phyloP scores from a whole-genome alignment of 2,113 vertebrate species.

The Alectura lathami region DNA sequence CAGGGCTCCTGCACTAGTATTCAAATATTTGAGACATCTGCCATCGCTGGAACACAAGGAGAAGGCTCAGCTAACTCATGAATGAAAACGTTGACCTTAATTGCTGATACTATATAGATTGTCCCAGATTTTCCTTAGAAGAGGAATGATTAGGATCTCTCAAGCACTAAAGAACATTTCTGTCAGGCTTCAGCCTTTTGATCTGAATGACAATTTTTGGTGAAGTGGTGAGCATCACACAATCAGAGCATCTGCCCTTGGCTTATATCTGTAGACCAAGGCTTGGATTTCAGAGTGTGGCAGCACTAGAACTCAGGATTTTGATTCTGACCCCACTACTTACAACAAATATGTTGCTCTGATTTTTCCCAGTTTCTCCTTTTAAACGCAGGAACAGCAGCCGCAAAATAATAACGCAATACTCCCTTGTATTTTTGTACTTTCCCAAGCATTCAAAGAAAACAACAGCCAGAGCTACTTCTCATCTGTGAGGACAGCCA shows the following conservation, averaged over 20 bases:
- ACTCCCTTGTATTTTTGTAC: background rate
- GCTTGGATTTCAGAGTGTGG: conserved; percentile 13
- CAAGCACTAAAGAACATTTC: background rate
- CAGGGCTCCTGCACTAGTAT: background rate
- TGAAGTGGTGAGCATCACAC: background rate
- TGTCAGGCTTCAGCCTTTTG: background rate
- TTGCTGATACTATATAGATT: background rate
- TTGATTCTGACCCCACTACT: background rate
- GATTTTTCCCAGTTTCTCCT: background rate
- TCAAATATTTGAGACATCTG: background rate
- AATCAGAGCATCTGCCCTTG: background rate
- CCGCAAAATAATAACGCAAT: background rate
- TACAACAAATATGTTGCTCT: background rate
- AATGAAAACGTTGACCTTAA: background rate
- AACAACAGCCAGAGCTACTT: background rate
- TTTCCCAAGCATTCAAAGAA: background rate
- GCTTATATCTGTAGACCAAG: background rate
- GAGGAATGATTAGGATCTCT: background rate
- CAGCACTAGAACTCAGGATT: background rate
- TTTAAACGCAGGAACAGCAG: background rate
- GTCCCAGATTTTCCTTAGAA: background rate
- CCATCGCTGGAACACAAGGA: background rate
- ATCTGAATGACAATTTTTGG: background rate
- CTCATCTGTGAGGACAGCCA: background rate
- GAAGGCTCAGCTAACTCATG: background rate